Base-by-base conservation (phyloP, 1,140 invertebrate species). In the Stenopsyche tienmushanensis region DNA sequence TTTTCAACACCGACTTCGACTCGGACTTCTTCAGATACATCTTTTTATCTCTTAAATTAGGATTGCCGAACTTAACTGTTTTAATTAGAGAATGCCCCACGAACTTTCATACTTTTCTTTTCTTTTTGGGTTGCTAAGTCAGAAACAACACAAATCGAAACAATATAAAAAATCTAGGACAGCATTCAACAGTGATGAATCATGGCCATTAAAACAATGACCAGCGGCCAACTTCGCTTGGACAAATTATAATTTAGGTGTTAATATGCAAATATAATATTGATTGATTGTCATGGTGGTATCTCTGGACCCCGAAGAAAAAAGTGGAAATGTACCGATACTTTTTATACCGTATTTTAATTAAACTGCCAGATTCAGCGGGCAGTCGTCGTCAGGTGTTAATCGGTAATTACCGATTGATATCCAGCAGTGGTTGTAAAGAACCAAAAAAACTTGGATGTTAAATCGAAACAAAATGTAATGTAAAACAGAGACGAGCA, bases 401-500 rank as follows among this genome's bases (percentile, higher is more conserved):
- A 47, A 60, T 60, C 57, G 57, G 21, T 60, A 60, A 60, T 60
- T 60, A 47, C 21, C 57, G 57, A 26, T 47, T 60, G 7, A 47
- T 7, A 57, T 41, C 54, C 13, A 15, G 41, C 26, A 23, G 21
- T 25, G 29, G 23, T 34, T 20, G 44, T 34, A 34, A 34, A 34
- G 13, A 34, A 34, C 13, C 29, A 13, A 34, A n/a, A n/a, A n/a
- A n/a, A n/a, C n/a, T n/a, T n/a, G n/a, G n/a, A n/a, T n/a, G n/a
- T n/a, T n/a, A n/a, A n/a, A n/a, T n/a, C n/a, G n/a, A n/a, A n/a
- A n/a, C n/a, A n/a, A n/a, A n/a, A n/a, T n/a, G n/a, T n/a, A n/a
- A n/a, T n/a, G n/a, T n/a, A n/a, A n/a, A n/a, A n/a, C n/a, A n/a
- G n/a, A n/a, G n/a, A n/a, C n/a, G n/a, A n/a, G n/a, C n/a, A n/a